Conservation (phyloP, 2,888 invertebrate species). For the Pristionchus japonicus region DNA sequence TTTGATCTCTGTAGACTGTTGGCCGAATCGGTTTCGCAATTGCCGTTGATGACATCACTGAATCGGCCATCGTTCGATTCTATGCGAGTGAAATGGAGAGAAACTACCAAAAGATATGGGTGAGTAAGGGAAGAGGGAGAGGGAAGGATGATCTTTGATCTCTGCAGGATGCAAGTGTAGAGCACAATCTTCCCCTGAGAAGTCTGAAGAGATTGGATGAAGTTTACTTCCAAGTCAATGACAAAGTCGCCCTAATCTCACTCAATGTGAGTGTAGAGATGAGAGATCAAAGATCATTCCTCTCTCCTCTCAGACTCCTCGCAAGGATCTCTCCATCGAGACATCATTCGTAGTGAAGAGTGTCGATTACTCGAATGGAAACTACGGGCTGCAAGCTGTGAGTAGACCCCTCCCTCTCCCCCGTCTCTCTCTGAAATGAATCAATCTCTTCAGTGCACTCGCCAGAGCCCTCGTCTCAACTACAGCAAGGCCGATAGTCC, state of each 20-base stretch:
- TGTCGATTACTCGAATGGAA: not conserved
- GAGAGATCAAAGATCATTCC: not conserved
- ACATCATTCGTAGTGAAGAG: not conserved
- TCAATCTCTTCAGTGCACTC: not conserved
- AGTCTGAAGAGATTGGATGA: constrained; percentile 1
- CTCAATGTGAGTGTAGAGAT: not conserved
- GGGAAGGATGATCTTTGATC: constrained; percentile 15
- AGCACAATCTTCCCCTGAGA: constrained; percentile 15
- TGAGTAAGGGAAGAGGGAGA: not conserved
- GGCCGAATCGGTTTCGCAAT: constrained; percentile 35
- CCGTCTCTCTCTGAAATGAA: too few species aligned
- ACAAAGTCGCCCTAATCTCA: constrained; percentile 25
- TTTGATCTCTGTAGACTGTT: constrained; percentile 24
- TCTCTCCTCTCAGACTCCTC: not conserved
- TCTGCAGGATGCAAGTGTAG: constrained; percentile 31
- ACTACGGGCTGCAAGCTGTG: constrained; percentile 29
- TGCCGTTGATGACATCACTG: not conserved
- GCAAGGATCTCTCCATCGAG: constrained; percentile 22
- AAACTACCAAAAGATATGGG: constrained; percentile 36
- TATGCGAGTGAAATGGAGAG: constrained; percentile 33
- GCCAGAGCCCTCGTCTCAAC: not conserved
- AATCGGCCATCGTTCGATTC: constrained; percentile 34
- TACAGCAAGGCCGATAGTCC: not conserved
- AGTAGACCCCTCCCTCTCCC: too few species aligned
- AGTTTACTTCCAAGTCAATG: constrained; percentile 15